A percentile compares a stretch with the other conserved stretches of the same genome.
Evolutionary conservation across 2,113 vertebrate genomes (phyloP).

Genomic region (Colistium nudipinnis): DNA sequence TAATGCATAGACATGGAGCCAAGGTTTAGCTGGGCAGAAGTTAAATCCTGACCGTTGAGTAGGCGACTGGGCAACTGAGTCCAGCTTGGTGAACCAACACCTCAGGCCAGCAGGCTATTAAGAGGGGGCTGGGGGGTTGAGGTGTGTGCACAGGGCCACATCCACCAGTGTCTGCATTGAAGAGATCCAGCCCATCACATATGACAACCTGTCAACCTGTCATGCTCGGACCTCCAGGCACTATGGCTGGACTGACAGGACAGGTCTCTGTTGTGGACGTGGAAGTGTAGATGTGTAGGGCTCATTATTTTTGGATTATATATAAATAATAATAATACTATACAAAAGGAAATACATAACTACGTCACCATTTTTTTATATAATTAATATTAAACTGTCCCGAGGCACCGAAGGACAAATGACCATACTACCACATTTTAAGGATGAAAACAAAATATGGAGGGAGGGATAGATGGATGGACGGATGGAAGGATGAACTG

Average conservation of each 20-base stretch:
- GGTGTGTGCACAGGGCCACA: conserved; percentile 55
- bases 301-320: conserved; percentile 43
- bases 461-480: too few relatives aligned
- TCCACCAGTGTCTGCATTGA: conserved; percentile 54
- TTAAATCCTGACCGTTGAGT: conserved; percentile 53
- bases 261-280: conserved; percentile 37
- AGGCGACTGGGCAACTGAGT: conserved; percentile 33
- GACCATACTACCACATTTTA: too few relatives aligned
- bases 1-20: not conserved
- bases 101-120: conserved; percentile 65
- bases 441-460: not conserved
- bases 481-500: conserved; percentile 53
- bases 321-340: not conserved
- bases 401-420: too few relatives aligned
- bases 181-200: conserved; percentile 71
- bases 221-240: conserved; percentile 83
- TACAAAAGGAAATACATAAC: not conserved
- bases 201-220: conserved; percentile 88
- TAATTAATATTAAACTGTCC: too few relatives aligned
- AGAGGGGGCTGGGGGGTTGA: conserved; percentile 17
- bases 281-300: conserved; percentile 29
- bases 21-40: conserved; percentile 51
- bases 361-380: too few relatives aligned
- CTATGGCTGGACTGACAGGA: conserved; percentile 63
- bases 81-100: conserved; percentile 40